Conservation (phyloP, 2,888 invertebrate species). For the Galerucella nymphaeae region DNA sequence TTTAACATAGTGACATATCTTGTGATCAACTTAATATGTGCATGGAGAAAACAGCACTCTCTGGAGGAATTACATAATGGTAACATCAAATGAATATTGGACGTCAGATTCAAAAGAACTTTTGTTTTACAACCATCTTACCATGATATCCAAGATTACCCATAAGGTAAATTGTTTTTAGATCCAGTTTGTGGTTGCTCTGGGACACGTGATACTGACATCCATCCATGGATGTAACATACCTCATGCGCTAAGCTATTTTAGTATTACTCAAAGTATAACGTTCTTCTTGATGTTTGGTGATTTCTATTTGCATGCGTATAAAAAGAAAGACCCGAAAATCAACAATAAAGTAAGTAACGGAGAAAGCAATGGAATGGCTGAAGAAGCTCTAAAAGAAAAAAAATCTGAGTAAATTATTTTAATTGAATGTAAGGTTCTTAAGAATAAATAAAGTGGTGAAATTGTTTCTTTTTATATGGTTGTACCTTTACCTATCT, state of each 20-base stretch:
- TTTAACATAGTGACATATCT: too few species aligned
- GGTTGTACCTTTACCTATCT: background rate
- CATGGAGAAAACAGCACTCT: too few species aligned
- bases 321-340: slow-evolving; percentile 17
- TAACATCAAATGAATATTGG: too few species aligned
- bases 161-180: background rate
- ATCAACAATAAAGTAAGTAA: background rate
- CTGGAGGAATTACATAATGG: too few species aligned
- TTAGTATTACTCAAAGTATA: slow-evolving; percentile 17
- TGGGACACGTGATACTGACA: slow-evolving; percentile 10
- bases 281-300: slow-evolving; percentile 28
- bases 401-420: background rate
- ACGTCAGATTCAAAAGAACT: too few species aligned
- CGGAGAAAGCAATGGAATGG: background rate
- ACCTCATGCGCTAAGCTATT: slow-evolving; percentile 6
- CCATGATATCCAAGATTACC: too few species aligned
- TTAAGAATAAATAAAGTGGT: background rate
- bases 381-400: background rate
- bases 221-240: slow-evolving; percentile 22
- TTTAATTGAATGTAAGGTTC: background rate
- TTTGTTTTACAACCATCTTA: too few species aligned
- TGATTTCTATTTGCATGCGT: slow-evolving; percentile 23
- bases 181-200: slow-evolving; percentile 16
- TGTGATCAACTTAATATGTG: too few species aligned
- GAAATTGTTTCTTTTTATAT: background rate